Base-by-base conservation (phyloP, 2,888 invertebrate species). In the Clistopyga incitator region DNA sequence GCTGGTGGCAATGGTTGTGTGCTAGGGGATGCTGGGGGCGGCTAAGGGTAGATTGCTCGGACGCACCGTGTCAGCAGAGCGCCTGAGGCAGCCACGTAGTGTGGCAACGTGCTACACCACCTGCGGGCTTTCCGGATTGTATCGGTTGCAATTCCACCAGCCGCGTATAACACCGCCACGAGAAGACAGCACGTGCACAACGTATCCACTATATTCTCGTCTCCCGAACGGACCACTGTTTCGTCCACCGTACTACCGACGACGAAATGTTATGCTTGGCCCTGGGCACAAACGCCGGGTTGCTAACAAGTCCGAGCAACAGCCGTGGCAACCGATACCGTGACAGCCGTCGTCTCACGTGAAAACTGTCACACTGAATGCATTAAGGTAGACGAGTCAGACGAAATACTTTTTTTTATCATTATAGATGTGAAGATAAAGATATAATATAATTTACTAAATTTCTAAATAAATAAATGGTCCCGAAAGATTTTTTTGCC, bases 111-210 rank as follows among this genome's bases (percentile, higher is more conserved):
- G 67, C 59, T 47, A 78, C 74, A 54, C 76, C 70, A 76, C 75
- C 70, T 71, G 68, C 68, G 78, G 74, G 72, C 76, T 76, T 81
- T 77, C 81, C 65, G 54, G 71, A 77, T 81, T 71, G 81, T 81
- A 70, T 71, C 45, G 42, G 59, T 78, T 72, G 67, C 65, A 50
- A 54, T 70, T 64, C 29, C 74, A 68, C 15, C 74, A 54, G 78
- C 61, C 52, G 42, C 59, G 67, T 47, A 29, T 29, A 61, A 61
- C 61, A 47, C 25, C 71, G 38, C 25, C 78, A 71, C 61, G 71
- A 64, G 70, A 71, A 52, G 78, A 71, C 78, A 78, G 64, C 67
- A 76, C 78, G 64, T 71, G 71, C 70, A 42, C 64, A n/a, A 29
- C 50, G 52, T 34, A 38, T n/a, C 8, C 52, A n/a, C 45, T 52